Base-by-base conservation (phyloP, 2,113 vertebrate genomes). In the Paraplagusia blochii region DNA sequence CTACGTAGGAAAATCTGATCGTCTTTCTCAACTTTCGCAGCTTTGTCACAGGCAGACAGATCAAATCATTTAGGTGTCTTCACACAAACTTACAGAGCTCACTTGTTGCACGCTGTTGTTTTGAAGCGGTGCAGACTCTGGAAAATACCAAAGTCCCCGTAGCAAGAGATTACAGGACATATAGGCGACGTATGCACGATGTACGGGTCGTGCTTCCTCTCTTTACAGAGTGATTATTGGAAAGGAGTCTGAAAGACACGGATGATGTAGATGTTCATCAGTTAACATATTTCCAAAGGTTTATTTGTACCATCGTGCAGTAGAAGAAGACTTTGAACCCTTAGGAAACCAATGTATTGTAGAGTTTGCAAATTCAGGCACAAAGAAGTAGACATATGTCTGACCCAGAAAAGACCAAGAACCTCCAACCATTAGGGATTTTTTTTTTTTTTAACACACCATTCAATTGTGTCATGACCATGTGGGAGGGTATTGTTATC, bases 1-100 rank as follows among this genome's bases (percentile, higher is more conserved):
- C 94, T 94, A 95, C 95, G 92, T 90, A 92, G 94, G 94, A 97
- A 97, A 95, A 92, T 92, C 74, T 93, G 92, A 93, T 91, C 88
- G 86, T 39, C 76, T 92, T 86, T 87, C 88, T 76, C 50, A 13
- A 58, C 74, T 81, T 84, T 87, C 80, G 78, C 85, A 80, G 76
- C 72, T 82, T 67, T 71, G 63, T 64, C 66, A 69, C 69, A 62
- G 55, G 66, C 77, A 44, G 45, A 52, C 72, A 82, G 75, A 85
- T 82, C 76, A 83, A 71, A 74, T 79, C 46, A 49, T 74, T 56
- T 46, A 48, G 22, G 53, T 58, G 57, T 77, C 55, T 78, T 64
- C 43, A 63, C 56, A 72, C 39, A 63, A n/a, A 52, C 79, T 50
- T 86, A 83, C 72, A 80, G 60, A 44, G 59, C 70, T 17, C 36